A percentile compares a stretch with the other conserved stretches of the same genome.
These are phyloP conservation scores for Orgyia antiqua DNA, from an alignment of 2,888 invertebrate species.

Conservation along the genomic window DNA sequence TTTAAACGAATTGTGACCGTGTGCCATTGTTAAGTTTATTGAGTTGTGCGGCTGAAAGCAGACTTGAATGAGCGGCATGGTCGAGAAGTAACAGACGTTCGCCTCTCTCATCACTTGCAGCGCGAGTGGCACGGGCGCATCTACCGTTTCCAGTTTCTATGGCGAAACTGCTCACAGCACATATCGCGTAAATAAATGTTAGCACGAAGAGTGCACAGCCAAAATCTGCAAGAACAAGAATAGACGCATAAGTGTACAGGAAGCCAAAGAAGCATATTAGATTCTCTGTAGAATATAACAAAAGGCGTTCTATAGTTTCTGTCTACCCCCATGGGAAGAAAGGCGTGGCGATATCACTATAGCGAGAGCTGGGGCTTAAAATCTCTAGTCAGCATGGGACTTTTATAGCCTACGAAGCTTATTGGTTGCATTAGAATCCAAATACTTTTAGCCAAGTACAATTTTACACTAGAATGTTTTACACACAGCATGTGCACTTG, in stretches of 20 bases:
- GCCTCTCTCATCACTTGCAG: conserved; percentile 52
- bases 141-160: conserved; percentile 50
- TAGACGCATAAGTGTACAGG: neutral
- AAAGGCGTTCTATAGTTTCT: too few species aligned
- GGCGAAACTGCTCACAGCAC: conserved; percentile 66
- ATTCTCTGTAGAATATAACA: too few species aligned
- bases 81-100: conserved; percentile 60
- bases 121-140: conserved; percentile 36
- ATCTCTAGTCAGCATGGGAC: too few species aligned
- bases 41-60: conserved; percentile 65
- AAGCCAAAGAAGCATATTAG: too few species aligned
- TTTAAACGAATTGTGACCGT: conserved; percentile 63
- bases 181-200: conserved; percentile 66
- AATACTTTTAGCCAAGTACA: too few species aligned
- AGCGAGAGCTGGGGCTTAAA: too few species aligned
- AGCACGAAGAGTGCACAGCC: conserved; percentile 57
- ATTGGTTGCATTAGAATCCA: too few species aligned
- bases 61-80: conserved; percentile 65
- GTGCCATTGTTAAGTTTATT: conserved; percentile 61
- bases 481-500: too few species aligned
- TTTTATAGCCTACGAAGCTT: too few species aligned
- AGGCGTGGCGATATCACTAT: too few species aligned
- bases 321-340: too few species aligned
- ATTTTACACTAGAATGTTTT: too few species aligned
- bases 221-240: conserved; percentile 45